Base-by-base conservation (phyloP, 2,888 invertebrate species). In the Atethmia centrago region DNA sequence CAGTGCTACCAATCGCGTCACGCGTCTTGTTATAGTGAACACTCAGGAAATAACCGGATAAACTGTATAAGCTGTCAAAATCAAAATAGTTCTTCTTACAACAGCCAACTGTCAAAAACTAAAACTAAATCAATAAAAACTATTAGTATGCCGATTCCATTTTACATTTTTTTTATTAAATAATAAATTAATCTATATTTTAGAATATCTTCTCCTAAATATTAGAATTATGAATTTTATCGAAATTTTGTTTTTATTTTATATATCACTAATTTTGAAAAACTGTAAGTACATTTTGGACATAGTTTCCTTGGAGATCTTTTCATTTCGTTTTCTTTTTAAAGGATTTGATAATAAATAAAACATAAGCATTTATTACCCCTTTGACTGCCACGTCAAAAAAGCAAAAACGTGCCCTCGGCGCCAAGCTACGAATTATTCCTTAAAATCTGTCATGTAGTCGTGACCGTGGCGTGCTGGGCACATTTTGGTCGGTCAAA, bases 181-280 rank as follows among this genome's bases (percentile, higher is more conserved):
- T 63, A 78, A 87, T 87, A 87, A 87, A 79, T 87, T 83, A 87
- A 79, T 79, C 74, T 85, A 81, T 81, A 82, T 58, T 89, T 89
- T 87, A 87, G 86, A 88, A 88, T 88, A 81, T 88, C 67, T 72
- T 79, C 71, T 67, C 82, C 82, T 88, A 88, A 79, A 71, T 47
- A 66, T 73, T 83, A 82, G 63, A 84, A 80, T 77, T 74, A 40
- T 71, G 66, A 63, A 74, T 80, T 79, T 82, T 58, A 77, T 71
- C 62, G 71, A 82, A 79, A 56, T 70, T 73, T 69, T 45, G 2
- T 63, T 58, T 73, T 66, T 56, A 51, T 55, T 7, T 45, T 62
- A 58, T 31, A 21, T 55, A 62, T 73, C 69, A 74, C 68, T 76
- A 71, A 25, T 63, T 25, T 67, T 53, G 3, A 8, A 61, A n/a